Evolutionary conservation across 2,888 invertebrate genomes (phyloP).

Genomic region (Brachypterus glaber): DNA sequence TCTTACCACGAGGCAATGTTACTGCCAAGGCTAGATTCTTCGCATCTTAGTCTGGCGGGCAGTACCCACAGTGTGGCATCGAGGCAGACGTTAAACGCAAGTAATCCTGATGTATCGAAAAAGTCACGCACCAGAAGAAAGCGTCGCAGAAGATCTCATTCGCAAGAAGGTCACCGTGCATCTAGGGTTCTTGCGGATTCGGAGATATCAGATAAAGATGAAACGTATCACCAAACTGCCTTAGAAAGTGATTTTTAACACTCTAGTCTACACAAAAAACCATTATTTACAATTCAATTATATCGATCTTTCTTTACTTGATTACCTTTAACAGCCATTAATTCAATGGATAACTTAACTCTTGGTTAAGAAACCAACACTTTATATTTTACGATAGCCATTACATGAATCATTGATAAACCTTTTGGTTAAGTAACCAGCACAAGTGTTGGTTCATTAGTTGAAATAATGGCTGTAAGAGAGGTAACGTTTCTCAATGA

Average conservation of each 20-base stretch:
- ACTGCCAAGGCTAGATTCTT: slow-evolving; percentile 59
- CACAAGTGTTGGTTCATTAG: too few species aligned
- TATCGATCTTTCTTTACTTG: too few species aligned
- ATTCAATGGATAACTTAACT: too few species aligned
- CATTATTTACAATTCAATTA: too few species aligned
- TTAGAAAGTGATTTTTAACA: slow-evolving; percentile 31
- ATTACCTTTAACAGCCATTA: too few species aligned
- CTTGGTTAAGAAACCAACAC: too few species aligned
- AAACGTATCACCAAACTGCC: slow-evolving; percentile 17
- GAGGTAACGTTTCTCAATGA: too few species aligned
- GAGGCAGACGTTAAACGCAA: slow-evolving; percentile 26
- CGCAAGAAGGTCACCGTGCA: slow-evolving; percentile 24
- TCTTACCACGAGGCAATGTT: slow-evolving; percentile 68
- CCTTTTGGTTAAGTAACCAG: too few species aligned
- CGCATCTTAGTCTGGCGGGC: slow-evolving; percentile 43
- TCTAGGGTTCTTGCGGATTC: slow-evolving; percentile 23
- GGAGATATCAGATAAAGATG: slow-evolving; percentile 23
- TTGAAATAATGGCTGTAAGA: too few species aligned
- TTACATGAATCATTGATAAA: too few species aligned
- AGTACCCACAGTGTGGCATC: slow-evolving; percentile 33
- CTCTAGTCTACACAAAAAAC: too few species aligned
- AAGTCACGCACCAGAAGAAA: slow-evolving; percentile 27
- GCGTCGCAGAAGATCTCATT: slow-evolving; percentile 27
- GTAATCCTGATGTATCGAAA: slow-evolving; percentile 29
- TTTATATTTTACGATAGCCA: too few species aligned